Evolutionary conservation across 1,140 invertebrate genomes (phyloP).

Genomic region (Aphis gossypii): DNA sequence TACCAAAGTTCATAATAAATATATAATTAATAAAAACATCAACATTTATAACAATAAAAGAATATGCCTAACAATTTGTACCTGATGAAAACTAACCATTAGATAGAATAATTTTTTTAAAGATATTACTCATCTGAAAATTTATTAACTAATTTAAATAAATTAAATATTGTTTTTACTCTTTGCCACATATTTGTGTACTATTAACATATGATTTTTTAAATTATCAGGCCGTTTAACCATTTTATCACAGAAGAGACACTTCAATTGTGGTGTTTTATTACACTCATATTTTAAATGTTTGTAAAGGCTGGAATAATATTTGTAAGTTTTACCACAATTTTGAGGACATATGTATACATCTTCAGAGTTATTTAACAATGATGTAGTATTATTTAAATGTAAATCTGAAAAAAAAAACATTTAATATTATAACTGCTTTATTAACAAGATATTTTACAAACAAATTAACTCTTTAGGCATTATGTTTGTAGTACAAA

Average conservation of each 20-base stretch:
- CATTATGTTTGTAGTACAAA: neutral
- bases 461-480: neutral
- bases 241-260: conserved; percentile 70
- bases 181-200: conserved; percentile 43
- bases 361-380: neutral
- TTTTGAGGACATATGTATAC: conserved; percentile 16
- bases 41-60: neutral
- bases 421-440: neutral
- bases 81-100: neutral
- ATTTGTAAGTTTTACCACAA: conserved; percentile 61
- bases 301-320: conserved; percentile 58
- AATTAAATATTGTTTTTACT: neutral
- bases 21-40: too few relatives aligned
- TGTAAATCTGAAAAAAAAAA: neutral
- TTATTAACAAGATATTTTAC: neutral
- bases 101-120: neutral
- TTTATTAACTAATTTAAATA: neutral
- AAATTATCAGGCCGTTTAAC: conserved; percentile 63
- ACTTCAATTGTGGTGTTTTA: conserved; percentile 71
- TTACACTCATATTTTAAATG: conserved; percentile 61
- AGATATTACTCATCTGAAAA: neutral
- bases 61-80: neutral
- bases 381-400: neutral
- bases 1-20: neutral
- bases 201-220: conserved; percentile 60